phyloP scores from a whole-genome alignment of 1,140 invertebrate species.

The Drosophila subobscura region DNA sequence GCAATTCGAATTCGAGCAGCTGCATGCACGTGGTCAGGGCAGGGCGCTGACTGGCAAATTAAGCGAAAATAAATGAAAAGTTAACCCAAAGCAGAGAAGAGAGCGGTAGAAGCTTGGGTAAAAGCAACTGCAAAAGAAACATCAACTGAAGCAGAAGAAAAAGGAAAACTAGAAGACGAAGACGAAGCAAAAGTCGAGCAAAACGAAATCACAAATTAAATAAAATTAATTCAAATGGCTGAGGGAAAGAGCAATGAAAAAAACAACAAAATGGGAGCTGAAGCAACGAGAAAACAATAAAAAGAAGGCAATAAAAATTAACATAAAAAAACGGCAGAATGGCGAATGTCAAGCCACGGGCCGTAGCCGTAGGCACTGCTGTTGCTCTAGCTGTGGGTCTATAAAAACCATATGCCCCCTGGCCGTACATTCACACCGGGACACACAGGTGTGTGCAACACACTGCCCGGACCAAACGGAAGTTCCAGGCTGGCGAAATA shows the following conservation, averaged over 20 bases:
- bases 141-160: not conserved
- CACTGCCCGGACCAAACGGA: constrained; percentile 25
- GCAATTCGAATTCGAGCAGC: no score
- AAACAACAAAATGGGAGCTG: constrained; percentile 7
- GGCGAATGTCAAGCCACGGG: constrained; percentile 19
- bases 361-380: not conserved
- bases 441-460: constrained; percentile 22
- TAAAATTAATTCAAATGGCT: constrained; percentile 74
- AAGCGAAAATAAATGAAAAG: constrained; percentile 68
- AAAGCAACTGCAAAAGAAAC: not conserved
- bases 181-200: constrained; percentile 5
- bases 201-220: constrained; percentile 63
- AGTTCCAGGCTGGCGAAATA: constrained; percentile 1
- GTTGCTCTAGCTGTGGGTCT: constrained; percentile 14
- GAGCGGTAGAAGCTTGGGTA: not conserved
- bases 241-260: constrained; percentile 1
- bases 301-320: constrained; percentile 56
- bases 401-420: constrained; percentile 38
- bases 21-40: no score
- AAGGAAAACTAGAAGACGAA: constrained; percentile 21
- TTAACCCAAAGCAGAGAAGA: not conserved
- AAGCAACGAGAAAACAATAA: constrained; percentile 36
- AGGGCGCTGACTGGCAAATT: constrained; percentile 36
- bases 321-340: constrained; percentile 39
- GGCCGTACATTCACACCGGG: not conserved